Evolutionary conservation across 2,797 vertebrate genomes (phyloP).

Genomic region (Muscicapa comitata): DNA sequence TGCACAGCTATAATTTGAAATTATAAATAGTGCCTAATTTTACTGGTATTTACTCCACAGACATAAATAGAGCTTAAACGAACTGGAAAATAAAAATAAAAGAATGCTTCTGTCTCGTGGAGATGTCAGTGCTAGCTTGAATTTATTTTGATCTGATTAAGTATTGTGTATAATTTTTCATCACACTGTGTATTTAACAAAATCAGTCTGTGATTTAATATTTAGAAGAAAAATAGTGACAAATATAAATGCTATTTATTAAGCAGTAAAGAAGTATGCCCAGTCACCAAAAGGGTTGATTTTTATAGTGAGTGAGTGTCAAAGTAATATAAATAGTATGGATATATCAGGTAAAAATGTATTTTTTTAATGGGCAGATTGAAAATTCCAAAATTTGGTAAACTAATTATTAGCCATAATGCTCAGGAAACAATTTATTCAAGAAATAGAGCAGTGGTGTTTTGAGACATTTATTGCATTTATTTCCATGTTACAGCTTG

Average conservation of each 20-base stretch:
- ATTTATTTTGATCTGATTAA: conserved; percentile 15
- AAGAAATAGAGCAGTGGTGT: background rate
- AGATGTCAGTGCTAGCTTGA: background rate
- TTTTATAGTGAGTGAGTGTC: background rate
- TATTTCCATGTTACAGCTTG: rapidly evolving
- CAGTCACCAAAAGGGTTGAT: background rate
- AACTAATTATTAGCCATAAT: background rate
- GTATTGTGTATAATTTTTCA: background rate
- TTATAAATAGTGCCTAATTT: background rate
- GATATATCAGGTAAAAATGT: background rate
- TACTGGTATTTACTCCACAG: background rate
- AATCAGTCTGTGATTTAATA: background rate
- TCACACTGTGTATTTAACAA: background rate
- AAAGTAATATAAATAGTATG: background rate
- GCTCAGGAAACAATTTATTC: background rate
- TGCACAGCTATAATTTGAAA: background rate
- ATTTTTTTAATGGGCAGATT: background rate
- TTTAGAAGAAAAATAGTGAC: background rate
- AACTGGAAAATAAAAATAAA: background rate
- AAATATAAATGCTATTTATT: background rate
- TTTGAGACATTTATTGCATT: background rate
- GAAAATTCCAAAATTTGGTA: background rate
- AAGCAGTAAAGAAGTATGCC: background rate
- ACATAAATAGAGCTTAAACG: background rate
- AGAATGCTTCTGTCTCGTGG: background rate